Evolutionary conservation across 2,888 invertebrate genomes (phyloP).

Genomic region (Augiades crinisus): DNA sequence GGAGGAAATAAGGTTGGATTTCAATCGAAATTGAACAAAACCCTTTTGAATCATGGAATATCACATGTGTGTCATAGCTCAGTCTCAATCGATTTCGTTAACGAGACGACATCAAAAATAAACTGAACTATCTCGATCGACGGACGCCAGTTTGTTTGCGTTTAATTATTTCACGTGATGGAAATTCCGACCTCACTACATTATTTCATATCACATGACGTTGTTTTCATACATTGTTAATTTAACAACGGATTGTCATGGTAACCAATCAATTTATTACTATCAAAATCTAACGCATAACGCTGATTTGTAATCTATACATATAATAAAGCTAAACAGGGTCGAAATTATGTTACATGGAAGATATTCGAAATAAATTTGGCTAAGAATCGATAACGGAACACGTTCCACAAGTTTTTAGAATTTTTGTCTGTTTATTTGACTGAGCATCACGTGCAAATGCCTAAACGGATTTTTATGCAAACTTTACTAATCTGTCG

Average conservation of each 20-base stretch:
- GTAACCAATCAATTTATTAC: neutral
- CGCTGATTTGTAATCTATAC: too few species aligned
- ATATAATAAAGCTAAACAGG: too few species aligned
- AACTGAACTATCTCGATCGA: slow-evolving; percentile 53
- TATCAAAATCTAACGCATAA: too few species aligned
- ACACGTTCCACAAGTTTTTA: too few species aligned
- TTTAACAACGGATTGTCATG: neutral
- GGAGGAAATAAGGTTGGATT: too few species aligned
- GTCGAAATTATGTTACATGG: too few species aligned
- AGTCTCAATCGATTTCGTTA: slow-evolving; percentile 27
- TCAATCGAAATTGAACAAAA: neutral
- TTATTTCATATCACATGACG: slow-evolving; percentile 16
- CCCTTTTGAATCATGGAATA: neutral
- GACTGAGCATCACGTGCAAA: too few species aligned
- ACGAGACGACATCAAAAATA: slow-evolving; percentile 54
- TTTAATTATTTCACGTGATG: slow-evolving; percentile 70
- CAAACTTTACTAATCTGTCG: too few species aligned
- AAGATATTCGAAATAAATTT: too few species aligned
- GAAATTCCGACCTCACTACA: slow-evolving; percentile 40
- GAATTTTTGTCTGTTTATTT: too few species aligned
- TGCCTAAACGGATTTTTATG: too few species aligned
- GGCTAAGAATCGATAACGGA: too few species aligned
- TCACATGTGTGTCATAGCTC: slow-evolving; percentile 2
- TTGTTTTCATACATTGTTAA: slow-evolving; percentile 7
- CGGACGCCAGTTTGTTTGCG: slow-evolving; percentile 62